Conservation (phyloP, 2,113 vertebrate species). For the Ia io region DNA sequence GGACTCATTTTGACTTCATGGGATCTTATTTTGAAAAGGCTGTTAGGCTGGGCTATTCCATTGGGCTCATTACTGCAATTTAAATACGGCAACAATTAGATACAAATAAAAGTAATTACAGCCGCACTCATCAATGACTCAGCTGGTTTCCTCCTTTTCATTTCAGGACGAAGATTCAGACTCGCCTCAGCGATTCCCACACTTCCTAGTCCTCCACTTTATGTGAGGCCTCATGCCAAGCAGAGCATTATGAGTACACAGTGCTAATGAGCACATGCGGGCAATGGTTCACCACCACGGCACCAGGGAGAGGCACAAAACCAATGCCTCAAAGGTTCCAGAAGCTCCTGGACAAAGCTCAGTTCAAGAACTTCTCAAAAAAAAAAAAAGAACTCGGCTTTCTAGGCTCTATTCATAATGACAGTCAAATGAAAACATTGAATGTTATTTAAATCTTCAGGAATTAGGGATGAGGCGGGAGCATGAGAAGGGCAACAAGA, state of each 20-base stretch:
- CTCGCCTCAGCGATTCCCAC: constrained; percentile 23
- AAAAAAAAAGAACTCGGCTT: background rate
- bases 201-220: background rate
- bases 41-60: constrained; percentile 53
- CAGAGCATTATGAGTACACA: background rate
- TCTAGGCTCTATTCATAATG: background rate
- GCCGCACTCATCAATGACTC: constrained; percentile 63
- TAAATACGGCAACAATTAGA: constrained; percentile 70
- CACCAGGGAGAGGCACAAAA: background rate
- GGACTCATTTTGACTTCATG: background rate
- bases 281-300: background rate
- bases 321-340: background rate
- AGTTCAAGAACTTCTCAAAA: background rate
- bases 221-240: background rate
- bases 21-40: constrained; percentile 64
- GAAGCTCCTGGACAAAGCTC: background rate
- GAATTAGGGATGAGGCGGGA: background rate
- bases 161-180: constrained; percentile 45
- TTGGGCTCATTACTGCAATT: constrained; percentile 59
- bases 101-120: constrained; percentile 72
- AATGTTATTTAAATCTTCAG: background rate
- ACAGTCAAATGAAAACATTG: background rate
- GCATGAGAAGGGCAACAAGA: background rate
- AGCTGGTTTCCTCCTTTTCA: constrained; percentile 57
- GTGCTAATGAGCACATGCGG: background rate